Evolutionary conservation across 2,888 invertebrate species (phyloP), one percentile per base, ranked within the genome.

Genomic region (Hedya salicella): DNA sequence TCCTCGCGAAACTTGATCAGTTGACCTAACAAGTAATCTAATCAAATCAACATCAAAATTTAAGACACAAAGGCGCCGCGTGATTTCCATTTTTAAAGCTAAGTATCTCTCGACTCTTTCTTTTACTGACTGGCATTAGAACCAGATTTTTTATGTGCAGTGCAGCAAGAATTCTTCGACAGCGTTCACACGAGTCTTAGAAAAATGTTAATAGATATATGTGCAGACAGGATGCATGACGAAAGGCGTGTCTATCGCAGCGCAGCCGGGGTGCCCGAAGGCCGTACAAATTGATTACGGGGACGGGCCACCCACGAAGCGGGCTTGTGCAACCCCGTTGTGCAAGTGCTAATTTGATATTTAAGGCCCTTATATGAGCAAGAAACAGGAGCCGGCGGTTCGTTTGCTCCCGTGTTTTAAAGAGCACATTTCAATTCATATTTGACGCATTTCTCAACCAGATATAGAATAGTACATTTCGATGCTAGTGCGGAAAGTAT

Each of bases 231-330:
- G 87, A 80, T 87, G 87, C 87, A 85, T 89, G 87, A 86, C 88
- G 86, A 89, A 91, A 88, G 81, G 73, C 72, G 77, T 77, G 79
- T 86, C 80, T 83, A 81, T 79, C 78, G 75, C 75, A 74, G 70
- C 77, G 76, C 73, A 75, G 77, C 77, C 71, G 74, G 74, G 78
- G 76, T 73, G 70, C 70, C 72, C 79, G 87, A 87, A 85, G 86
- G 85, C 88, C 90, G 86, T 88, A 89, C 87, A 90, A 91, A 91
- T 91, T 89, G 91, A 91, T 91, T 90, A 88, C 85, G 75, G 76
- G 82, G 78, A 71, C 71, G 72, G 88, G 75, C 91, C 91, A 91
- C 92, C 91, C 92, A 90, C 85, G 81, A 75, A 67, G 88, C 68
- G 64, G 9, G 63, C 75, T 80, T 77, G 80, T 78, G 80, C 78